These are phyloP conservation scores for Meriones psammophilus DNA, from an alignment of 2,797 vertebrate genomes.

Conservation along the genomic window DNA sequence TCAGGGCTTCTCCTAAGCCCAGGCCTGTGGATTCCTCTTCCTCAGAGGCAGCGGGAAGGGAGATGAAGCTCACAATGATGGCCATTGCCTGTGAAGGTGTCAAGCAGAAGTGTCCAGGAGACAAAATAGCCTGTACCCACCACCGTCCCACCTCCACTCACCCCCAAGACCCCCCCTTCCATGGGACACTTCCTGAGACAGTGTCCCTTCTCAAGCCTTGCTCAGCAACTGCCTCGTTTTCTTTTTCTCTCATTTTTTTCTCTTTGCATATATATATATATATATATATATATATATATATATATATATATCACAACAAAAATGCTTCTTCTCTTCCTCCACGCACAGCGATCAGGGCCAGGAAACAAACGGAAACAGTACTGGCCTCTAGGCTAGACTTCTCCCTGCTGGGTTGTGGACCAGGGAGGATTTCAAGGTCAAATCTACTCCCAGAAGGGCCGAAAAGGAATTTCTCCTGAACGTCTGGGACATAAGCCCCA, in stretches of 20 bases:
- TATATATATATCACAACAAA: background rate
- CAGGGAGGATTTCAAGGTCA: background rate
- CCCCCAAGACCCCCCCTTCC: background rate
- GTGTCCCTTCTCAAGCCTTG: background rate
- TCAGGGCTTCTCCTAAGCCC: background rate
- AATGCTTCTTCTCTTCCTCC: constrained; percentile 45
- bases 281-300: too few species aligned
- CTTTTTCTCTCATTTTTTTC: background rate
- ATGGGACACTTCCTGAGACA: too few species aligned
- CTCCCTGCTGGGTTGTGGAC: background rate
- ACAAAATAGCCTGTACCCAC: background rate
- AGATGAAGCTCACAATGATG: background rate
- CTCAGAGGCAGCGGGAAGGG: background rate
- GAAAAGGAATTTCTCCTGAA: constrained; percentile 32
- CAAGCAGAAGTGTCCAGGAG: background rate
- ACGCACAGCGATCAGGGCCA: background rate
- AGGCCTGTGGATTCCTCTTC: background rate
- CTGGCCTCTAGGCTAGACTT: background rate
- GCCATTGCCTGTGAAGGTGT: background rate
- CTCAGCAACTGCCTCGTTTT: background rate
- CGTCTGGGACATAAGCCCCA: constrained; percentile 35
- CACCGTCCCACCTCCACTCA: too few species aligned
- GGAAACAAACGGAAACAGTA: background rate
- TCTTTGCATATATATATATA: too few species aligned
- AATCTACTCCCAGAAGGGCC: constrained; percentile 11